phyloP scores from a whole-genome alignment of 2,888 invertebrate genomes.

The Stomorhina lunata region DNA sequence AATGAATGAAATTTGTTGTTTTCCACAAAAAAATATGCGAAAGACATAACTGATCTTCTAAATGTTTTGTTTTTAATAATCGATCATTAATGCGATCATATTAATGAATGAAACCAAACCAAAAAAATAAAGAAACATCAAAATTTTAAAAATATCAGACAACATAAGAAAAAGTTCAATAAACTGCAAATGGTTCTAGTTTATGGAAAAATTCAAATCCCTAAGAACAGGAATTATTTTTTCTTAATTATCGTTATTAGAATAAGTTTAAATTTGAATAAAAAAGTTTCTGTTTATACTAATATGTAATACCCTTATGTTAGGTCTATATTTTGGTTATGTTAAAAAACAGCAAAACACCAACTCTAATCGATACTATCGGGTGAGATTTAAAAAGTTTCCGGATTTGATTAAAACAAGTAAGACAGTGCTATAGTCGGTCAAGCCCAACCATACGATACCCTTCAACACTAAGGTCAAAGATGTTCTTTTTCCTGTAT shows the following conservation, averaged over 20 bases:
- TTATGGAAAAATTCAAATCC: not conserved
- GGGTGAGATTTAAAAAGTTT: no score
- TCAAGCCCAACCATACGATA: no score
- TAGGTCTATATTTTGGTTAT: no score
- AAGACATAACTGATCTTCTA: not conserved
- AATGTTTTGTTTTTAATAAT: conserved; percentile 23
- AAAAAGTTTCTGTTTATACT: no score
- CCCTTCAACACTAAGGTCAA: no score
- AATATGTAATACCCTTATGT: no score
- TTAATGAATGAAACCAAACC: conserved; percentile 33
- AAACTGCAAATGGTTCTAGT: conserved; percentile 35
- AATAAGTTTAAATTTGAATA: not conserved
- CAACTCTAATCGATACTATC: no score
- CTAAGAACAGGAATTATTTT: not conserved
- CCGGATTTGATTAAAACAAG: no score
- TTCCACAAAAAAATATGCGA: not conserved
- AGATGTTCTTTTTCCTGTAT: no score
- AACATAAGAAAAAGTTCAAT: conserved; percentile 34
- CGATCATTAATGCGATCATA: conserved; percentile 41
- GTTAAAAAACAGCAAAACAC: no score
- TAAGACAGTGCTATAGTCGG: no score
- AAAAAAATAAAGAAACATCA: not conserved
- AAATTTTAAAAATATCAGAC: not conserved
- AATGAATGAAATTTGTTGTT: conserved; percentile 25
- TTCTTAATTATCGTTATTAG: not conserved